phyloP scores from a whole-genome alignment of 92 coral and sea anemone species.

The Heteractis magnifica region DNA sequence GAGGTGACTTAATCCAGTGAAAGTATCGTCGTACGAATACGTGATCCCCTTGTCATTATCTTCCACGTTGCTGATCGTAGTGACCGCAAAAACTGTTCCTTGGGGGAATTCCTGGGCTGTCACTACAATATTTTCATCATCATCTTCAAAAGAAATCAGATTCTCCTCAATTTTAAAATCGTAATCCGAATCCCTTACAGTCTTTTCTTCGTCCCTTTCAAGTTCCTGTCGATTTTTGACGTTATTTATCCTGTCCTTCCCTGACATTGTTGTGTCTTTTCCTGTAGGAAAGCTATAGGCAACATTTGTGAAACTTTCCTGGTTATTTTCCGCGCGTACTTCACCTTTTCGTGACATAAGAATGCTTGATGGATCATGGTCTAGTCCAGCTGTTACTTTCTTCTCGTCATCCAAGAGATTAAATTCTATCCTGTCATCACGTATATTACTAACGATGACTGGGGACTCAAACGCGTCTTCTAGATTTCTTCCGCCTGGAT shows the following conservation, averaged over 20 bases:
- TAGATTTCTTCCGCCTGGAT: neutral
- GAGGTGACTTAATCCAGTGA: neutral
- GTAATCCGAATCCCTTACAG: neutral
- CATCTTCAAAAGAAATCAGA: slow-evolving; percentile 1
- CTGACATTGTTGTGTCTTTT: neutral
- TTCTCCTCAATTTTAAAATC: neutral
- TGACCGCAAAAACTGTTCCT: neutral
- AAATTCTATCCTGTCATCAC: slow-evolving; percentile 13
- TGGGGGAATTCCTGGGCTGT: neutral
- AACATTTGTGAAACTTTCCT: neutral
- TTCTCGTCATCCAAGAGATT: neutral
- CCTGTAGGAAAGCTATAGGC: neutral
- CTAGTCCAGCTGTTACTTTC: slow-evolving; percentile 1
- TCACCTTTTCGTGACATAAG: neutral
- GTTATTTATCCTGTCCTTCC: too few relatives aligned
- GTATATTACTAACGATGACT: neutral
- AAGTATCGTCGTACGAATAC: neutral
- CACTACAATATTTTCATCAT: neutral
- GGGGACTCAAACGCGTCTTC: neutral
- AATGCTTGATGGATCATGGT: neutral
- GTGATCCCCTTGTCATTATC: neutral
- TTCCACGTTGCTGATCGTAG: neutral
- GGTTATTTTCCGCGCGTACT: neutral
- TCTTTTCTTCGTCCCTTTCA: neutral
- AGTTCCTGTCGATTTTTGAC: neutral